Evolutionary conservation across 35 echinoderm and acorn worm genomes (phyloP).

Genomic region (Ptychodera flava): DNA sequence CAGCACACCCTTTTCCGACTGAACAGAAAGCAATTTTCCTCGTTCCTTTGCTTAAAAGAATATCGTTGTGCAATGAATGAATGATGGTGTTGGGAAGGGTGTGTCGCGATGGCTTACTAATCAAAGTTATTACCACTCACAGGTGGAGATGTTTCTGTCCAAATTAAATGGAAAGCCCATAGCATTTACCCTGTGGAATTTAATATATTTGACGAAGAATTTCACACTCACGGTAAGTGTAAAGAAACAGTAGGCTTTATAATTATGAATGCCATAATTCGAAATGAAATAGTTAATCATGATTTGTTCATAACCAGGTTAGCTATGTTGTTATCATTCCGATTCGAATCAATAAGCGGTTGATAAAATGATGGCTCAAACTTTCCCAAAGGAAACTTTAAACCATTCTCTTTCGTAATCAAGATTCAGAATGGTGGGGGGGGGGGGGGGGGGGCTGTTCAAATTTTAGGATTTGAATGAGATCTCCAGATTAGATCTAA

Average conservation of each 20-base stretch:
- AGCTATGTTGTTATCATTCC: no score
- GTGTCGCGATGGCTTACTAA: not conserved
- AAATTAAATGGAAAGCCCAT: constrained; percentile 8
- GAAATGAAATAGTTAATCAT: no score
- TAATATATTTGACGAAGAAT: not conserved
- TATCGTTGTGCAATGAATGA: not conserved
- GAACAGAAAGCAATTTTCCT: not conserved
- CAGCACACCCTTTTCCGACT: not conserved
- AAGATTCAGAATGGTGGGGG: no score
- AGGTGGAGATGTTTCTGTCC: constrained; percentile 13
- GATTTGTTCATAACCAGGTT: no score
- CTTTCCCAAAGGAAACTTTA: no score
- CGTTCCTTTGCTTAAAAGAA: not conserved
- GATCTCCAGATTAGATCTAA: no score
- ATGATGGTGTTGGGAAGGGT: not conserved
- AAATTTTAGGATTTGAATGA: no score
- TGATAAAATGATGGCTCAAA: no score
- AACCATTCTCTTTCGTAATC: no score
- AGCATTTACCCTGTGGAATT: not conserved
- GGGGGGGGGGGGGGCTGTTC: no score
- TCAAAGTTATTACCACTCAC: not conserved
- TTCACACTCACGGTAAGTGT: constrained; percentile 5
- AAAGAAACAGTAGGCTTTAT: not conserved
- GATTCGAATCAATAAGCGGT: no score
- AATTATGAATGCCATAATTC: no score